A percentile compares a stretch with the other conserved stretches of the same genome.
Conservation (phyloP, 2,888 invertebrate genomes). For the Cantharis rustica region DNA sequence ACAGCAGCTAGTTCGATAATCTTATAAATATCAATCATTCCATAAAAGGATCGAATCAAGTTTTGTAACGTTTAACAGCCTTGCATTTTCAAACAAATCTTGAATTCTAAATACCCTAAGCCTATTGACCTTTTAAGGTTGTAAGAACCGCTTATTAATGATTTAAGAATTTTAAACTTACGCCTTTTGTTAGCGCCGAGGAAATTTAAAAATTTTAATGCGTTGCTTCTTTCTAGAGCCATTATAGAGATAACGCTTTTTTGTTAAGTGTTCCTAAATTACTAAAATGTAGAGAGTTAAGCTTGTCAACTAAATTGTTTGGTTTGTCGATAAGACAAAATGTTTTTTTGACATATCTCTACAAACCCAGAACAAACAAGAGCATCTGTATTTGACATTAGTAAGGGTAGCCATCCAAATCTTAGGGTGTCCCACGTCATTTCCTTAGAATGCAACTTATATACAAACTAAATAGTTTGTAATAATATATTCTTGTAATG, state of each 20-base stretch:
- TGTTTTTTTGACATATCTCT: conserved; percentile 13
- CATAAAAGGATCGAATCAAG: conserved; percentile 6
- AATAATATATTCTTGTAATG: conserved; percentile 29
- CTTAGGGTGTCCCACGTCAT: conserved; percentile 29
- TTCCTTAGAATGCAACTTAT: conserved; percentile 14
- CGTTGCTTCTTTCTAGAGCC: background rate
- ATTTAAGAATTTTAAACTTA: background rate
- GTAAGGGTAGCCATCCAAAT: conserved; percentile 20
- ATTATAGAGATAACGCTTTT: background rate
- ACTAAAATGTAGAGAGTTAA: background rate
- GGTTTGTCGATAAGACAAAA: conserved; percentile 8
- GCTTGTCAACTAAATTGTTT: conserved; percentile 6
- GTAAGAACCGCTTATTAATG: background rate
- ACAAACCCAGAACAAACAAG: conserved; percentile 24
- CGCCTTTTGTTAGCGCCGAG: background rate
- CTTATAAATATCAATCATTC: conserved; percentile 10
- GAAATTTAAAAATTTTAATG: background rate
- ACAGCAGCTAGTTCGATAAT: background rate
- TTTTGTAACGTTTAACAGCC: background rate
- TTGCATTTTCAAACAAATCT: conserved; percentile 6
- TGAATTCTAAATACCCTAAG: background rate
- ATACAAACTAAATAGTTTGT: conserved; percentile 15
- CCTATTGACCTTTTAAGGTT: background rate
- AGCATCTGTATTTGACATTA: conserved; percentile 26
- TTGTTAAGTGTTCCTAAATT: background rate